phyloP scores from a whole-genome alignment of 2,797 vertebrate species.

The Lindbergichthys nudifrons region DNA sequence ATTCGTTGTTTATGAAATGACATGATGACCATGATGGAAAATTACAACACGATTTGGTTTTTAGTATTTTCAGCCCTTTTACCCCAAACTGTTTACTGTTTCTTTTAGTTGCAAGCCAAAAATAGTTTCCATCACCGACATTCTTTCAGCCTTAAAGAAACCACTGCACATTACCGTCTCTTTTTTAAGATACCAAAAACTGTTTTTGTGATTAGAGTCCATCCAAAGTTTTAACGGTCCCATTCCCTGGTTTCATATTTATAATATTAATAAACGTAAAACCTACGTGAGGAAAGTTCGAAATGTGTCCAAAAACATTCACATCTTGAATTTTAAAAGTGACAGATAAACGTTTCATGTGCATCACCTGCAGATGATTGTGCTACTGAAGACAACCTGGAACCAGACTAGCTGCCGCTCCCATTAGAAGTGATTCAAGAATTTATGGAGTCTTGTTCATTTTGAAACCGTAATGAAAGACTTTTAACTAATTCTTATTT shows the following conservation, averaged over 20 bases:
- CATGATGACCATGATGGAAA: conserved; percentile 57
- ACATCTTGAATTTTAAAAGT: neutral
- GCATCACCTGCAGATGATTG: too few species aligned
- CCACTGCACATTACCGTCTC: neutral
- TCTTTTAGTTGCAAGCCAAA: neutral
- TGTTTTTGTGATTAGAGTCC: neutral
- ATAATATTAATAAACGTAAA: neutral
- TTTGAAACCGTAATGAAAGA: neutral
- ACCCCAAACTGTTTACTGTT: neutral
- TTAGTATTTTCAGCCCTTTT: neutral
- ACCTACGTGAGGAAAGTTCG: neutral
- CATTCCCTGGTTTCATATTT: neutral
- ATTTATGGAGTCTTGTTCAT: neutral
- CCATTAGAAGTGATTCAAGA: neutral
- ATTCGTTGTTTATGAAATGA: conserved; percentile 76
- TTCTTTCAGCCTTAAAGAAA: neutral
- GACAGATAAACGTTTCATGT: neutral
- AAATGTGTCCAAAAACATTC: neutral
- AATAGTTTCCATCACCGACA: neutral
- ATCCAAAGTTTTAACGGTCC: neutral
- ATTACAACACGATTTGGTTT: conserved; percentile 2
- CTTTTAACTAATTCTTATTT: neutral
- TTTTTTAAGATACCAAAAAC: neutral
- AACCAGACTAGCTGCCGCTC: neutral
- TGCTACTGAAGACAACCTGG: neutral